Percentiles rank a stretch among this genome's conserved stretches.
phyloP scores from a whole-genome alignment of 2,113 vertebrate genomes.

The Triplophysa tibetana region DNA sequence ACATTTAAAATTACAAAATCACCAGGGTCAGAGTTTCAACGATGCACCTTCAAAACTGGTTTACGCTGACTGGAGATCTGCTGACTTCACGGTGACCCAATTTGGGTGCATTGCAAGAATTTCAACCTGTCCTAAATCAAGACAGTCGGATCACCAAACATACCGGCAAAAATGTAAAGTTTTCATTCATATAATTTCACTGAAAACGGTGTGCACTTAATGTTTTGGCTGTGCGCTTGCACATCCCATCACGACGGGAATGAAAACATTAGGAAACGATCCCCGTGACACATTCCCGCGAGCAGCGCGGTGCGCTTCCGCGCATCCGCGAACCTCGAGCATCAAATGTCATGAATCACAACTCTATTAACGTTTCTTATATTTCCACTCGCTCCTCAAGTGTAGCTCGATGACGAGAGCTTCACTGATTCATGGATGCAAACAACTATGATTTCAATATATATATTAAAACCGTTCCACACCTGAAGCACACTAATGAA shows the following conservation, averaged over 20 bases:
- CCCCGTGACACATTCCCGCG: conserved; percentile 2
- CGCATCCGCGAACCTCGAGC: background rate
- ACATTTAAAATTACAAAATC: background rate
- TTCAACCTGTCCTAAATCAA: background rate
- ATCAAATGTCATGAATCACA: background rate
- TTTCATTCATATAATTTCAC: background rate
- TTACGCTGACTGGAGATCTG: conserved; percentile 10
- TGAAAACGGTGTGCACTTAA: background rate
- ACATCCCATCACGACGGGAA: background rate
- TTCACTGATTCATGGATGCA: background rate
- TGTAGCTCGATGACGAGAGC: background rate
- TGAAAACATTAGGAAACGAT: conserved; percentile 3
- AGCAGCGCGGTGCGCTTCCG: background rate
- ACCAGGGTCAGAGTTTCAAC: background rate
- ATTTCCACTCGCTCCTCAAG: background rate
- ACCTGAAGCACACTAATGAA: too few relatives aligned
- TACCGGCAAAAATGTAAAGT: background rate
- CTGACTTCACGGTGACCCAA: conserved; percentile 9
- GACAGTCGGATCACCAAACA: conserved; percentile 15
- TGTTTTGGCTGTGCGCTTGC: background rate
- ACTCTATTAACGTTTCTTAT: background rate
- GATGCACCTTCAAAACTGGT: background rate
- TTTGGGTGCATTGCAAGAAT: conserved; percentile 16
- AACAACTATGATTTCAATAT: background rate
- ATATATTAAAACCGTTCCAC: background rate